Evolutionary conservation across 2,113 vertebrate species (phyloP).

Genomic region (Urocynchramus pylzowi): DNA sequence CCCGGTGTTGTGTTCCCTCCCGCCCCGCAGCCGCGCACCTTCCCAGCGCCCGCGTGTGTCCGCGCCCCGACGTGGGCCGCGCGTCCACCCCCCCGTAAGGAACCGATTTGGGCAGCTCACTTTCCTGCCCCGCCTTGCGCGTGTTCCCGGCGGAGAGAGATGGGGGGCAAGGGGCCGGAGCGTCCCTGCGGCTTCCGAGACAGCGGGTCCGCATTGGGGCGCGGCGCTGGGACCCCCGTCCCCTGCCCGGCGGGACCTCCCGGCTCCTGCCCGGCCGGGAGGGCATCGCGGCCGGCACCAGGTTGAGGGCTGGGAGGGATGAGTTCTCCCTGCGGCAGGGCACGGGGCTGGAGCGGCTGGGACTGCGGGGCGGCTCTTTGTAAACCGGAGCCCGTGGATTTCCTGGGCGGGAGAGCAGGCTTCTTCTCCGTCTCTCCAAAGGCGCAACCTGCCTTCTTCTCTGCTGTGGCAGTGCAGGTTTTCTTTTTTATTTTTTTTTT

Average conservation of each 20-base stretch:
- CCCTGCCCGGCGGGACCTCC: not conserved
- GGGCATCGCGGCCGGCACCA: not conserved
- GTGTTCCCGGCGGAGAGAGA: not conserved
- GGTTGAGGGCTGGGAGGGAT: not conserved
- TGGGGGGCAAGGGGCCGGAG: not conserved
- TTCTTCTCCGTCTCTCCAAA: not conserved
- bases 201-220: not conserved
- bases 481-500: not conserved
- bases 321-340: not conserved
- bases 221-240: not conserved
- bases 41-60: not conserved
- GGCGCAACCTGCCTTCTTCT: not conserved
- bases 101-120: not conserved
- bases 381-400: conserved; percentile 15
- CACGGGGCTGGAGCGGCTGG: not conserved
- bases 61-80: not conserved
- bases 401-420: conserved; percentile 1
- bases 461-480: not conserved
- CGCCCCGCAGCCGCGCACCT: not conserved
- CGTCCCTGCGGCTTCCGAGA: not conserved
- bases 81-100: not conserved
- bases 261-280: not conserved
- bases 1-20: not conserved
- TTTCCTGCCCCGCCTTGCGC: not conserved
- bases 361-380: conserved; percentile 23